A percentile compares a stretch with the other conserved stretches of the same genome.
These are phyloP conservation scores for Lamproptera curius DNA, from an alignment of 2,888 invertebrate species.

Conservation along the genomic window DNA sequence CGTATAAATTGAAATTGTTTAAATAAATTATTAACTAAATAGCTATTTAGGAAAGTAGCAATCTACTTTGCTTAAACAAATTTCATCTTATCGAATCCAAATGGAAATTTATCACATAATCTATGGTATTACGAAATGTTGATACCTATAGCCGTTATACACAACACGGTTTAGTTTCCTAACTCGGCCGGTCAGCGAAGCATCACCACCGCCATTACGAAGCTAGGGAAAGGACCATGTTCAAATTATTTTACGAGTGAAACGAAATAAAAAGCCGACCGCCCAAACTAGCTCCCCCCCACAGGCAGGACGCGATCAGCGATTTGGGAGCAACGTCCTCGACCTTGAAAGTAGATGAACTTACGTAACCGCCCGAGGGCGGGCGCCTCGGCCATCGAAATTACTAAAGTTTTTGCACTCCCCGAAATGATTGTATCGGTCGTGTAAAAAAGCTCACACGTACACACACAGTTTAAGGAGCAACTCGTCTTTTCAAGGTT, in stretches of 20 bases:
- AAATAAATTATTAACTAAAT: too few relatives aligned
- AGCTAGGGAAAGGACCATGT: slow-evolving; percentile 3
- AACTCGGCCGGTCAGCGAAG: slow-evolving; percentile 1
- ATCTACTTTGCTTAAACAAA: not conserved
- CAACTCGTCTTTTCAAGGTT: too few relatives aligned
- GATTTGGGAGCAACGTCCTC: slow-evolving; percentile 76
- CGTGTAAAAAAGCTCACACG: slow-evolving; percentile 27
- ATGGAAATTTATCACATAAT: not conserved
- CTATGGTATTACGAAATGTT: not conserved
- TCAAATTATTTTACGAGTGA: slow-evolving; percentile 14
- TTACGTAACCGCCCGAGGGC: slow-evolving; percentile 71
- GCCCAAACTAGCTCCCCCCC: slow-evolving; percentile 58
- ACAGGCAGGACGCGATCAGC: slow-evolving; percentile 70
- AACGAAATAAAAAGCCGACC: slow-evolving; percentile 37
- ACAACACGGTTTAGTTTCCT: slow-evolving; percentile 1
- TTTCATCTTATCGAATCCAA: not conserved
- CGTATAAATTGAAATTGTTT: too few relatives aligned
- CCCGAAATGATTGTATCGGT: slow-evolving; percentile 46
- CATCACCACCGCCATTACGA: too few relatives aligned
- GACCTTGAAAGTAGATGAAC: slow-evolving; percentile 77
- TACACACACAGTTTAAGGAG: slow-evolving; percentile 6
- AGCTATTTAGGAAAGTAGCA: too few relatives aligned
- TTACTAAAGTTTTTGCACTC: slow-evolving; percentile 69
- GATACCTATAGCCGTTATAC: not conserved
- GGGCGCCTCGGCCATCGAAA: slow-evolving; percentile 60